A percentile compares a stretch with the other conserved stretches of the same genome.
Conservation (phyloP, 1,140 invertebrate species). For the Drosophila murphyi region DNA sequence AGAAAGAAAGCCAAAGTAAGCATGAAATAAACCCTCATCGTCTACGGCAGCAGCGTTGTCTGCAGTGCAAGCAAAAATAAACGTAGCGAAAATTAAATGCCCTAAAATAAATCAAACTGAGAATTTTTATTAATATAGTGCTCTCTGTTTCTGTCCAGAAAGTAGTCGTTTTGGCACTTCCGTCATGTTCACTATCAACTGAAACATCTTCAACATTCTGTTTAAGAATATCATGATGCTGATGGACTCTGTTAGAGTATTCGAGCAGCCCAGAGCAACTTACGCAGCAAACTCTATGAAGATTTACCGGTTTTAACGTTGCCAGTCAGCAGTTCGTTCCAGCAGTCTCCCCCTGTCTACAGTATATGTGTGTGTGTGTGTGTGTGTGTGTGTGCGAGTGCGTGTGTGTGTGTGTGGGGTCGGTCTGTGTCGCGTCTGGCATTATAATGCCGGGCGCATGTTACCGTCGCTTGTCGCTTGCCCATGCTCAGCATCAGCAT, state of each 20-base stretch:
- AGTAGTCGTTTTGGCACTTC: too few relatives aligned
- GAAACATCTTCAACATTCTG: too few relatives aligned
- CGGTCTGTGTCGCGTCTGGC: constrained; percentile 76
- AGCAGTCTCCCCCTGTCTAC: constrained; percentile 29
- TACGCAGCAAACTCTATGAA: constrained; percentile 77
- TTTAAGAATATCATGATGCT: not conserved
- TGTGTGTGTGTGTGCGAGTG: not conserved
- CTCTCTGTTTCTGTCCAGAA: not conserved
- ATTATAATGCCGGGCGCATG: constrained; percentile 69
- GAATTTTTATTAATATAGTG: not conserved
- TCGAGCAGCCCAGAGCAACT: constrained; percentile 53
- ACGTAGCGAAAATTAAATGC: not conserved
- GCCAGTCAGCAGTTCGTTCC: constrained; percentile 75
- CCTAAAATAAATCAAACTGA: not conserved
- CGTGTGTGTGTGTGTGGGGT: constrained; percentile 21
- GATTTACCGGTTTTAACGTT: constrained; percentile 82
- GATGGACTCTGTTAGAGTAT: constrained; percentile 22
- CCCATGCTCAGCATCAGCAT: constrained; percentile 23
- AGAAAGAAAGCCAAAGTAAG: constrained; percentile 77
- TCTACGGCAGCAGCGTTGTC: constrained; percentile 66
- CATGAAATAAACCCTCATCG: constrained; percentile 80
- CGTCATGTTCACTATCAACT: too few relatives aligned
- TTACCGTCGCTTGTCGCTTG: constrained; percentile 52
- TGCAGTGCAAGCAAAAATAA: constrained; percentile 38
- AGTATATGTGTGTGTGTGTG: not conserved